Conservation (phyloP, 1,140 invertebrate species). For the Yoshiicerus persimilis region DNA sequence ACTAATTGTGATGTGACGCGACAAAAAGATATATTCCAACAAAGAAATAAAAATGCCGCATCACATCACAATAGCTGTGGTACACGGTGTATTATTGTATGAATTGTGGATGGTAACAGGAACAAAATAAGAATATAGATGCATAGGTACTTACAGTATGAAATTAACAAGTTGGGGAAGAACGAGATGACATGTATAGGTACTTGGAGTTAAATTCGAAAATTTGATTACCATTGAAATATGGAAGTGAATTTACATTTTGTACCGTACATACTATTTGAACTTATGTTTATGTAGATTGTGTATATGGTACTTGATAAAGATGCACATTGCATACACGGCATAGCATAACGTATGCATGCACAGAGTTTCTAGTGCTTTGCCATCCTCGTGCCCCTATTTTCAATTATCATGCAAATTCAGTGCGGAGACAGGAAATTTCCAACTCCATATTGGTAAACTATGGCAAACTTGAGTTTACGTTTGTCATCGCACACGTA, state of each 20-base stretch:
- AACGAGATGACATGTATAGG: background rate
- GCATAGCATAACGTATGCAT: background rate
- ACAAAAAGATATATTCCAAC: background rate
- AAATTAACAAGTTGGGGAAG: background rate
- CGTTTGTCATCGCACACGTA: background rate
- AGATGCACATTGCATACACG: no score
- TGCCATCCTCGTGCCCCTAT: constrained; percentile 21
- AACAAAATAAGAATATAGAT: background rate
- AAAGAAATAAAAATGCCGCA: background rate
- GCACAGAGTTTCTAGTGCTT: background rate
- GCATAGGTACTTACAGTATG: background rate
- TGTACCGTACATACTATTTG: background rate
- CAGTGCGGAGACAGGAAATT: constrained; percentile 29
- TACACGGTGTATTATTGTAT: background rate
- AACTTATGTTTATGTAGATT: background rate
- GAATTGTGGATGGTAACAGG: background rate
- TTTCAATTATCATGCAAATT: constrained; percentile 48
- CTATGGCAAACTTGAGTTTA: background rate
- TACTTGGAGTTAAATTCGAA: background rate
- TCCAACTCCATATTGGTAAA: background rate
- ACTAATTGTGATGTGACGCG: background rate
- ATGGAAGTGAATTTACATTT: constrained; percentile 6
- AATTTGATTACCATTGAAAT: background rate
- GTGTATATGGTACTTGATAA: background rate
- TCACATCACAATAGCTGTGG: background rate